Evolutionary conservation across 2,113 vertebrate species (phyloP).

Genomic region (Anoplopoma fimbria): DNA sequence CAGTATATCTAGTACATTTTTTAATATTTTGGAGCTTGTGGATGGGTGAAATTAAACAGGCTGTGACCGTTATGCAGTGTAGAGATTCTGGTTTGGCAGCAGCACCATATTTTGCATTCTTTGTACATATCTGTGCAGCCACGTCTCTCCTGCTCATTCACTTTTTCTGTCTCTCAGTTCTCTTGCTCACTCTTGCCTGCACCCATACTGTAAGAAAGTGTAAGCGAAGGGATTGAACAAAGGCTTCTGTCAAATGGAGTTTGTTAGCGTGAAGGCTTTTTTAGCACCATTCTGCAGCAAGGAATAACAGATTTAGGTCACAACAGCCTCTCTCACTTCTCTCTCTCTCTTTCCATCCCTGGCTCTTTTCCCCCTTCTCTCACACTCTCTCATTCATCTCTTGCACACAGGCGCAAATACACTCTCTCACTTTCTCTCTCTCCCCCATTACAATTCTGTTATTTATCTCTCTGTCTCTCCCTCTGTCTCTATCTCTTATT

Average conservation of each 20-base stretch:
- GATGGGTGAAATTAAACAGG: background rate
- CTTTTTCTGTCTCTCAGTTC: background rate
- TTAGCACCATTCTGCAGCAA: conserved; percentile 59
- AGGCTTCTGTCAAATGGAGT: conserved; percentile 64
- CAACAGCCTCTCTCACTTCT: conserved; percentile 7
- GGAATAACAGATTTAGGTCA: conserved; percentile 63
- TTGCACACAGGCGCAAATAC: conserved; percentile 1
- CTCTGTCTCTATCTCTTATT: background rate
- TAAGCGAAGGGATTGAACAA: conserved; percentile 50
- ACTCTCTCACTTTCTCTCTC: background rate
- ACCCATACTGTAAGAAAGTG: conserved; percentile 34
- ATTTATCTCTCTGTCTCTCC: conserved; percentile 20
- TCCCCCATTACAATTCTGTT: conserved; percentile 50
- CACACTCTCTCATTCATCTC: conserved; percentile 38
- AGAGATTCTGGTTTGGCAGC: background rate
- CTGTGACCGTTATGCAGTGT: background rate
- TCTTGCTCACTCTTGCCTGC: conserved; percentile 2
- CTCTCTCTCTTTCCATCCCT: conserved; percentile 22
- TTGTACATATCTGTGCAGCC: conserved; percentile 8
- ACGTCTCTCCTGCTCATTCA: conserved; percentile 2
- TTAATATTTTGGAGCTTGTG: conserved; percentile 4
- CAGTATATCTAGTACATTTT: background rate
- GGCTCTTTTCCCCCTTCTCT: background rate
- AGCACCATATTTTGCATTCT: background rate
- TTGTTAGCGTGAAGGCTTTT: conserved; percentile 59